Conservation (phyloP, 2,113 vertebrate species). For the Stigmatopora argus region DNA sequence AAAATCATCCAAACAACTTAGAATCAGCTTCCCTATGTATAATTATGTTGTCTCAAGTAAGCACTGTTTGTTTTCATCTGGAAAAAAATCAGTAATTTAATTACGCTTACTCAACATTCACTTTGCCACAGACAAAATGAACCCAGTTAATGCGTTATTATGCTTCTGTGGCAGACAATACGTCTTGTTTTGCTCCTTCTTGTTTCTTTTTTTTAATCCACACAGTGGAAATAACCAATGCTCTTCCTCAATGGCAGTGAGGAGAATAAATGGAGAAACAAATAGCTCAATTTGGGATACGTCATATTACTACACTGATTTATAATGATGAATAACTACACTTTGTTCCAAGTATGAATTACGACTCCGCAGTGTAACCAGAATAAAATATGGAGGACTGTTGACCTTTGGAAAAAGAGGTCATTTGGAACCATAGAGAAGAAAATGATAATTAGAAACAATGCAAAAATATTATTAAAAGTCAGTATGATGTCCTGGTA, state of each 20-base stretch:
- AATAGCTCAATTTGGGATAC: neutral
- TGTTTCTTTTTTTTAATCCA: neutral
- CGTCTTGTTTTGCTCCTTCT: neutral
- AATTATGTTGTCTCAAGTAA: neutral
- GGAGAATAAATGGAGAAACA: neutral
- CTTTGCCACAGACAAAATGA: slow-evolving; percentile 8
- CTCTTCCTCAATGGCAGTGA: too few relatives aligned
- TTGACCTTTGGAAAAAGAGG: too few relatives aligned
- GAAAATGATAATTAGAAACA: too few relatives aligned
- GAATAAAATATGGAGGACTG: too few relatives aligned
- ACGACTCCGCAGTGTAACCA: too few relatives aligned
- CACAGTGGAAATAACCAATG: neutral
- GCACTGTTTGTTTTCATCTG: neutral
- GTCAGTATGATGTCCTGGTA: too few relatives aligned
- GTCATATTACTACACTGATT: too few relatives aligned
- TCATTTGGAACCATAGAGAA: too few relatives aligned
- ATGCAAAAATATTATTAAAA: too few relatives aligned
- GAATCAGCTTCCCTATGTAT: neutral
- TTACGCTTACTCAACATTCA: neutral
- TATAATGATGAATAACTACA: too few relatives aligned
- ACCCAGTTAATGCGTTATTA: slow-evolving; percentile 8
- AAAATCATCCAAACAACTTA: neutral
- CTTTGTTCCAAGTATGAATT: too few relatives aligned
- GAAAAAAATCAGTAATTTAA: neutral
- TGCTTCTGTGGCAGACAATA: neutral